Evolutionary conservation across 2,888 invertebrate species (phyloP), one percentile per base, ranked within the genome.

Genomic region (Baronia brevicornis): DNA sequence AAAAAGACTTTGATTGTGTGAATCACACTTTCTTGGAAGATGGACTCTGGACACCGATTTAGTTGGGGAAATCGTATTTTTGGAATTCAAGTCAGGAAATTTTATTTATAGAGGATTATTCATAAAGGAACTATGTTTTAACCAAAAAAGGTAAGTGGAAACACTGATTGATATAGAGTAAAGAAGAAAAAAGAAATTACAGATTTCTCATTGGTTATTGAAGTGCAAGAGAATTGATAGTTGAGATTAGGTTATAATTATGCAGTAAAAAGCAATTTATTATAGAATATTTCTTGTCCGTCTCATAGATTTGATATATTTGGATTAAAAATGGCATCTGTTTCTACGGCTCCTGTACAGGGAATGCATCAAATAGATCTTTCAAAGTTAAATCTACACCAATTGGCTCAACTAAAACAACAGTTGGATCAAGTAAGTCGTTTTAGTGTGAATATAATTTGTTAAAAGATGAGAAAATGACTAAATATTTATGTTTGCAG

Each of bases 321-420:
- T 34, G 25, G 15, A 15, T 23, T 13, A 22, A 33, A 22, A 28
- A 89, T 89, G 89, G 85, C 89, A 36, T 79, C 87, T 48, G 86
- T 88, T 54, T 88, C 89, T 18, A 70, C 86, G 39, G 78, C 80
- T 14, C 89, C 90, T 48, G 88, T 87, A 39, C 87, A 89, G 14
- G 88, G 89, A 39, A 86, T 89, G 79, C 90, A 93, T 55, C 90
- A 92, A 77, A 89, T 95, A 43, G 94, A 95, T 77, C 84, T 96
- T 51, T 90, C 91, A 2, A 92, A 92, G 55, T 80, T 96, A 45
- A 91, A 87, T 71, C 73, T 95, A 30, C 91, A 90, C 49, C 95
- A 95, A 73, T 87, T 97, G 61, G 89, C 91, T 46, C 90, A 93
- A 57, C 78, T 96, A 33, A 95, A 94, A 68, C 92, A 93, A 59